Conservation (phyloP, 2,888 invertebrate species). For the Himalopsyche japonica region DNA sequence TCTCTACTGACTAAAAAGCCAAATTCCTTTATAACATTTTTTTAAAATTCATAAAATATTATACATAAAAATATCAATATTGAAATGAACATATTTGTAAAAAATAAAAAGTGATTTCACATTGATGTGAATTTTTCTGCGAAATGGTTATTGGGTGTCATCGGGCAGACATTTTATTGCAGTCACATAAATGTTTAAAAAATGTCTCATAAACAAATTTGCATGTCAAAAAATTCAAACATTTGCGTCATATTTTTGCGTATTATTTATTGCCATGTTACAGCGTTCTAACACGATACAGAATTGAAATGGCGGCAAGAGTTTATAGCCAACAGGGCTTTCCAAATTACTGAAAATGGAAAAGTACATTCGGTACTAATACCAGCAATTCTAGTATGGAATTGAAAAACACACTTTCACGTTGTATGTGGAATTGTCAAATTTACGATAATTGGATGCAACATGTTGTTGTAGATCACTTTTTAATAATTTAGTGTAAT, state of each 20-base stretch:
- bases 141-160: not conserved
- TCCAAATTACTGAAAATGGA: conserved; percentile 23
- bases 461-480: not conserved
- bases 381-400: conserved; percentile 2
- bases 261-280: not conserved
- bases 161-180: not conserved
- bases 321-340: conserved; percentile 28
- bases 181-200: not conserved
- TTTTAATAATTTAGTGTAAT: too few species aligned
- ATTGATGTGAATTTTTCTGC: not conserved
- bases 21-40: too few species aligned
- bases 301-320: conserved; percentile 27
- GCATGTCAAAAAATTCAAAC: not conserved
- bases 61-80: too few species aligned
- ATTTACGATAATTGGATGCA: conserved; percentile 8
- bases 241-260: not conserved
- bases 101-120: too few species aligned
- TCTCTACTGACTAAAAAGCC: too few species aligned
- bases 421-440: conserved; percentile 1
- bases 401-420: not conserved
- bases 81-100: too few species aligned
- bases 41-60: too few species aligned
- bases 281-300: conserved; percentile 6
- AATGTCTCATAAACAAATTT: not conserved
- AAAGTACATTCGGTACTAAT: conserved; percentile 3